phyloP scores from a whole-genome alignment of 2,113 vertebrate species.

The Telmatochromis bifrenatus region DNA sequence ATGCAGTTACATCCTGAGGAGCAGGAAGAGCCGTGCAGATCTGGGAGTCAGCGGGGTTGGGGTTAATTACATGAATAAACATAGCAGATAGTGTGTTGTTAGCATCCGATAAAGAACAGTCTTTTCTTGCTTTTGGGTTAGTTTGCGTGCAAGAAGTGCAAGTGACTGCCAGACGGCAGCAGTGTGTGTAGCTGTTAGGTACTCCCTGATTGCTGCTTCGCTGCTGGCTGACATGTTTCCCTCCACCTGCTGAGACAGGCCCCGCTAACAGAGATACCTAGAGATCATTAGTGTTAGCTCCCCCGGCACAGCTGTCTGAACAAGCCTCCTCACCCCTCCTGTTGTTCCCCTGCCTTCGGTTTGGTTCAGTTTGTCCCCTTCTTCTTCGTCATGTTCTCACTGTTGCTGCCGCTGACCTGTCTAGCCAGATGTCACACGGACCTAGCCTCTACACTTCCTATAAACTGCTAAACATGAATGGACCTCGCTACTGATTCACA shows the following conservation, averaged over 20 bases:
- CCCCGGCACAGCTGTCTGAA: slow-evolving; percentile 7
- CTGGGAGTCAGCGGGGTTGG: neutral
- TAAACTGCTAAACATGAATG: neutral
- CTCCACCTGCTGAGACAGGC: slow-evolving; percentile 43
- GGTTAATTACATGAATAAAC: slow-evolving; percentile 34
- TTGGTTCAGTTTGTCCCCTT: slow-evolving; percentile 22
- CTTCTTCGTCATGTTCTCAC: neutral
- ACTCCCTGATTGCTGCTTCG: slow-evolving; percentile 12
- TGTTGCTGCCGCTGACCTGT: neutral
- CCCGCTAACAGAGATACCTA: slow-evolving; percentile 40
- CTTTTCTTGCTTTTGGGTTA: neutral
- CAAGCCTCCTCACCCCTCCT: neutral
- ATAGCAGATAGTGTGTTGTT: neutral
- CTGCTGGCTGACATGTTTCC: slow-evolving; percentile 38
- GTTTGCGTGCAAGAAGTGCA: neutral
- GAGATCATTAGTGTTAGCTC: slow-evolving; percentile 57
- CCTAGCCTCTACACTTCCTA: neutral
- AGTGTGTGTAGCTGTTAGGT: neutral
- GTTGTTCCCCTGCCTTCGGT: neutral
- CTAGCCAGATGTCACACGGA: neutral
- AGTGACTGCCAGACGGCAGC: neutral
- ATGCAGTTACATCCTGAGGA: slow-evolving; percentile 8
- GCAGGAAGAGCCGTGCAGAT: neutral
- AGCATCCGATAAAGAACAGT: neutral
- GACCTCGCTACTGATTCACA: neutral